Conservation (phyloP, 2,113 vertebrate species). For the Tamias sibiricus region DNA sequence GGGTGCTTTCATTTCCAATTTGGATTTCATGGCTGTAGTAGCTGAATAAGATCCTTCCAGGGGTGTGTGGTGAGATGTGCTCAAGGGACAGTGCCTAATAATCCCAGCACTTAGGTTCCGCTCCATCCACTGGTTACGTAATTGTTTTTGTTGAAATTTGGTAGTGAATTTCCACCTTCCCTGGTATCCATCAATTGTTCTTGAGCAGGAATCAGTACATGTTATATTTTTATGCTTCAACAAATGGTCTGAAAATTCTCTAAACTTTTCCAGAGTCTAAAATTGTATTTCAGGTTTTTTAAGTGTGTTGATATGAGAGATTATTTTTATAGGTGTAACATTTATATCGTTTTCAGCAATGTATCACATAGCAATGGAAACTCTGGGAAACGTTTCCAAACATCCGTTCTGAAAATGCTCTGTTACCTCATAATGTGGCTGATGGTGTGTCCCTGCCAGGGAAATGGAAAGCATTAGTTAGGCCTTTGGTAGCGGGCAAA, state of each 20-base stretch:
- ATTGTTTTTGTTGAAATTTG: conserved; percentile 36
- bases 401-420: conserved; percentile 73
- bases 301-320: conserved; percentile 70
- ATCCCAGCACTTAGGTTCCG: not conserved
- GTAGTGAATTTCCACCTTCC: conserved; percentile 62
- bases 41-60: not conserved
- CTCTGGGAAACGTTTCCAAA: conserved; percentile 72
- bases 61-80: not conserved
- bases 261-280: conserved; percentile 49
- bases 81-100: not conserved
- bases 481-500: not conserved
- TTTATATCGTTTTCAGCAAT: conserved; percentile 69
- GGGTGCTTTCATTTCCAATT: conserved; percentile 37
- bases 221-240: conserved; percentile 37
- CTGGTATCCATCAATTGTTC: not conserved
- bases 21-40: not conserved
- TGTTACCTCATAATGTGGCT: conserved; percentile 74
- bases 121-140: not conserved
- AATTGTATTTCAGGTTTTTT: conserved; percentile 42
- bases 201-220: conserved; percentile 16
- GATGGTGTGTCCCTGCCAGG: conserved; percentile 52
- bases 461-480: conserved; percentile 59
- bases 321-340: conserved; percentile 72
- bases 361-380: conserved; percentile 78
- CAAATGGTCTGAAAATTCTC: conserved; percentile 28